Conservation (phyloP, 2,797 vertebrate genomes). For the Microcaecilia unicolor region DNA sequence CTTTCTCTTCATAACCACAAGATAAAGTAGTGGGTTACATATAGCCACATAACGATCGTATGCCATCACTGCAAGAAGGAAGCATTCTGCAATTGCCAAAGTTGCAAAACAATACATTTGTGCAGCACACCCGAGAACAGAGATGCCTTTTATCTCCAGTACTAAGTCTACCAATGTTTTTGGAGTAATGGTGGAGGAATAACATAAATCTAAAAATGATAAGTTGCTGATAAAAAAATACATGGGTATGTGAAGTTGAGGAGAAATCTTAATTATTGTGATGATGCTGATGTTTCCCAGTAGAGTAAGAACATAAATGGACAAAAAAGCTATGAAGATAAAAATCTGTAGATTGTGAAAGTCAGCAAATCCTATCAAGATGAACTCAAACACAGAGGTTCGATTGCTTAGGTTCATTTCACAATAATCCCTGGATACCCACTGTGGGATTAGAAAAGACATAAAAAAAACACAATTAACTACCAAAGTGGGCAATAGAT, state of each 20-base stretch:
- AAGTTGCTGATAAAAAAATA: neutral
- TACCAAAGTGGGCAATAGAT: too few relatives aligned
- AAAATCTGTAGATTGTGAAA: too few relatives aligned
- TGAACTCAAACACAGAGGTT: too few relatives aligned
- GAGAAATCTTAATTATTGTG: neutral
- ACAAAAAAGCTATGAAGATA: neutral
- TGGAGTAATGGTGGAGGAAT: neutral
- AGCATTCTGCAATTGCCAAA: conserved; percentile 2
- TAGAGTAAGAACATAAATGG: neutral
- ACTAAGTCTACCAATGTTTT: neutral
- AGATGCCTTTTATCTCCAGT: neutral
- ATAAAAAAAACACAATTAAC: too few relatives aligned
- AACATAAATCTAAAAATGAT: neutral
- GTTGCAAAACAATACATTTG: neutral
- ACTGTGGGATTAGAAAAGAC: too few relatives aligned
- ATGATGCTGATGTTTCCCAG: neutral
- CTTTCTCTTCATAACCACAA: conserved; percentile 1
- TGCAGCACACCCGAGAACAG: neutral
- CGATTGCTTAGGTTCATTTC: too few relatives aligned
- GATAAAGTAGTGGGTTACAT: conserved; percentile 16
- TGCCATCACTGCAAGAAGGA: conserved; percentile 7
- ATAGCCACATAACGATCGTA: conserved; percentile 24
- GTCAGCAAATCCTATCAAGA: too few relatives aligned
- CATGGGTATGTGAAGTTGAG: neutral
- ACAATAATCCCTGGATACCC: too few relatives aligned